Conservation (phyloP, 1,140 invertebrate species). For the Neodiprion pinetum region DNA sequence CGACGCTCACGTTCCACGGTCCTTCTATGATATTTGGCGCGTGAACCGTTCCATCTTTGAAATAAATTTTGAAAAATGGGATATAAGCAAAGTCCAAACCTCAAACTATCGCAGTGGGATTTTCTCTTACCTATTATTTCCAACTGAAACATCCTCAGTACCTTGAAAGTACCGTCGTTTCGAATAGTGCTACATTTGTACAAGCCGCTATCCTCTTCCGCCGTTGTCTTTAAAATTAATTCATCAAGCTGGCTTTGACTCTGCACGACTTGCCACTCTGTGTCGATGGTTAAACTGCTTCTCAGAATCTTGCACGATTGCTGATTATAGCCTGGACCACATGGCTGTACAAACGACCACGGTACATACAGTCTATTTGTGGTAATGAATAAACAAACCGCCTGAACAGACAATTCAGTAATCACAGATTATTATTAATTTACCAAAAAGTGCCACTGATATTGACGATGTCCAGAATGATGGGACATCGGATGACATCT, state of each 20-base stretch:
- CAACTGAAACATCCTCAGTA: constrained; percentile 9
- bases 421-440: not conserved
- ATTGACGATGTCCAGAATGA: not conserved
- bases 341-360: not conserved
- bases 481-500: not conserved
- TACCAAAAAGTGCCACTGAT: constrained; percentile 13
- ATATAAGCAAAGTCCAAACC: too few species aligned
- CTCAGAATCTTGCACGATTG: not conserved
- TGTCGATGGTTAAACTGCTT: not conserved
- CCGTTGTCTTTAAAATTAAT: not conserved
- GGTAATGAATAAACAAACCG: too few species aligned
- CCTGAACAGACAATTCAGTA: too few species aligned
- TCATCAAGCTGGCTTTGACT: constrained; percentile 2
- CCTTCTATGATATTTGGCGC: not conserved
- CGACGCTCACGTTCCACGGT: not conserved
- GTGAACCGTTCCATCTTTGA: constrained; percentile 3
- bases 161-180: constrained; percentile 9
- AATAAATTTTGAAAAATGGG: not conserved
- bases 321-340: not conserved
- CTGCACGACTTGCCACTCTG: constrained; percentile 10
- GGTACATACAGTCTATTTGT: not conserved
- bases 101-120: too few species aligned
- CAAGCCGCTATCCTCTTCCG: constrained; percentile 6
- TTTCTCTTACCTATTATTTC: constrained; percentile 10
- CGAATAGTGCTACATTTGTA: constrained; percentile 9